Evolutionary conservation across 64 coral and sea anemone species (phyloP).

Genomic region (Dendronephthya gigantea): DNA sequence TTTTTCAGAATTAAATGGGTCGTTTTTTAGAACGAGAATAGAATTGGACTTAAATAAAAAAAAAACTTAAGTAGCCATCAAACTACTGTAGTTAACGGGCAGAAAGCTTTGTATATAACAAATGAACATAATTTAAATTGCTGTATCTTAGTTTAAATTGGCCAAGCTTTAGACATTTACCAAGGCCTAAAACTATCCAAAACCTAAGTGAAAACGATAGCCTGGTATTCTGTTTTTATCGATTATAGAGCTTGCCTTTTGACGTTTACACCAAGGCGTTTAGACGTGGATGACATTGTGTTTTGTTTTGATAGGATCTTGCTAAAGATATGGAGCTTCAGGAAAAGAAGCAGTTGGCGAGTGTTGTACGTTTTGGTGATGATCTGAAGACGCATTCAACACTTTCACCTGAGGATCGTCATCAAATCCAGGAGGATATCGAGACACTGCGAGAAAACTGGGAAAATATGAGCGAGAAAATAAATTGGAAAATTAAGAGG

Average conservation of each 20-base stretch:
- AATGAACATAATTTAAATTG: too few species aligned
- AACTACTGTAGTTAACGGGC: too few species aligned
- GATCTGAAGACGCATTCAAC: slow-evolving; percentile 6
- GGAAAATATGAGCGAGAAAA: slow-evolving; percentile 13
- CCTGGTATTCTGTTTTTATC: too few species aligned
- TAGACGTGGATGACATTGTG: neutral
- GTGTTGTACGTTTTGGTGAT: neutral
- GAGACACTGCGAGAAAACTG: neutral
- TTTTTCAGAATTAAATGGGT: too few species aligned
- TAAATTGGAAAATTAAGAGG: slow-evolving; percentile 17
- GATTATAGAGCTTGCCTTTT: neutral
- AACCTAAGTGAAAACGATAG: too few species aligned
- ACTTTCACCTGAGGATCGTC: neutral
- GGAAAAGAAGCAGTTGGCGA: neutral
- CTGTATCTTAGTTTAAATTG: too few species aligned
- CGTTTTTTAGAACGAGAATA: too few species aligned
- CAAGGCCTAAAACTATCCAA: too few species aligned
- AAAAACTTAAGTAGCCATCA: too few species aligned
- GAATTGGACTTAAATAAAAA: too few species aligned
- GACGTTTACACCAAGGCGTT: neutral
- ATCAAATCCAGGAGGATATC: neutral
- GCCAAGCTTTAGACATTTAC: too few species aligned
- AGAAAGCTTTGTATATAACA: too few species aligned
- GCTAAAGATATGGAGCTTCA: slow-evolving; percentile 4
- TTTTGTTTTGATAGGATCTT: neutral